Base-by-base conservation (phyloP, 2,888 invertebrate species). In the Eumerus sabulonum region DNA sequence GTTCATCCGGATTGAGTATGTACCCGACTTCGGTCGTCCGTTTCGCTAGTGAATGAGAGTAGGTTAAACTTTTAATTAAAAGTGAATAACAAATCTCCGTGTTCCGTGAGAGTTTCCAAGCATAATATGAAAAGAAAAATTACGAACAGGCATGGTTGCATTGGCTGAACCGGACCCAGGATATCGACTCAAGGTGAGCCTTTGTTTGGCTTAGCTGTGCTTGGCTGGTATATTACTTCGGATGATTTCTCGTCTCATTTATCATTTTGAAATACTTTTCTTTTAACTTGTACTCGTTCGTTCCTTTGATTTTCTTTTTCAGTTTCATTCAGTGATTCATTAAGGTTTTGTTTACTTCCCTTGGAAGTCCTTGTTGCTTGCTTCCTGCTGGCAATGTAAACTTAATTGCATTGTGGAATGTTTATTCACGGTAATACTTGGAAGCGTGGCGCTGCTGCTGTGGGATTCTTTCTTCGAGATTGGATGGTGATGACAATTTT, bases 1-100 rank as follows among this genome's bases (percentile, higher is more conserved):
- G 35, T n/a, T n/a, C n/a, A n/a, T n/a, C n/a, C n/a, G n/a, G n/a
- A n/a, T n/a, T n/a, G 27, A 27, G 27, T 27, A 7, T 27, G 27
- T 27, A 27, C 7, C 27, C 27, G 7, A 4, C 27, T 2, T 2
- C 7, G 27, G 36, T 19, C 18, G 35, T 16, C 14, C 16, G 40
- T 12, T 51, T 59, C 27, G 36, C 38, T 17, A 14, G 50, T 48
- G 56, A 68, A 74, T 68, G 74, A 27, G 27, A 74, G 74, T 74
- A 70, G 74, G 79, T 79, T 79, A 79, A 79, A 79, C 74, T 79
- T 79, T 79, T 79, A 79, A 79, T 79, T 79, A 79, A 79, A 79
- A 64, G 40, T 63, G 70, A 68, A 74, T 70, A 74, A 79, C 79
- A 79, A 79, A 79, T 79, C 79, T 74, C 57, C 40, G 40, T 79